Evolutionary conservation across 2,888 invertebrate species (phyloP).

Genomic region (Patella depressa): DNA sequence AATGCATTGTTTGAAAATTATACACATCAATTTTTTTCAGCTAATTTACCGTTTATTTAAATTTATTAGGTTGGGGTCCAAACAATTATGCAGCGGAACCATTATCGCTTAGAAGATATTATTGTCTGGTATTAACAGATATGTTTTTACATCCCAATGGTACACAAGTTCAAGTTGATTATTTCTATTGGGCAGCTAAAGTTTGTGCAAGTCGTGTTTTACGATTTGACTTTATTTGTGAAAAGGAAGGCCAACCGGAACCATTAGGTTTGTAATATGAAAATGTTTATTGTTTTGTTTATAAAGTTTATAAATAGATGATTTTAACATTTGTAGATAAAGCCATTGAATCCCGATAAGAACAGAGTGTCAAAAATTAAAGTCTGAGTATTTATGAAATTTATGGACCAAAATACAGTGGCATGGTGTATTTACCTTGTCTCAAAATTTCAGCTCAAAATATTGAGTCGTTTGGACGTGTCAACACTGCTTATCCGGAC

Average conservation of each 20-base stretch:
- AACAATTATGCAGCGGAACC: constrained; percentile 45
- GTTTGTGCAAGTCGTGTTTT: constrained; percentile 70
- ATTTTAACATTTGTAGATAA: too few species aligned
- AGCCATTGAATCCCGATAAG: too few species aligned
- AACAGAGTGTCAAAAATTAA: too few species aligned
- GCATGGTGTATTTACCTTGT: too few species aligned
- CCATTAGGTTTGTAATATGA: constrained; percentile 16
- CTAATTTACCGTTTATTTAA: background rate
- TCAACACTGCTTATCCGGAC: too few species aligned
- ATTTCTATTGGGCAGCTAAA: constrained; percentile 69
- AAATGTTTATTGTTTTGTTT: too few species aligned
- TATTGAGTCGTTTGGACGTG: too few species aligned
- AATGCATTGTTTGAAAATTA: background rate
- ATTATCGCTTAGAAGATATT: constrained; percentile 39
- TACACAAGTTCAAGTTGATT: constrained; percentile 40
- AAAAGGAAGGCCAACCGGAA: constrained; percentile 69
- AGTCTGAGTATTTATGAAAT: too few species aligned
- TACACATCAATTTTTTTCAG: background rate
- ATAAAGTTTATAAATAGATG: too few species aligned
- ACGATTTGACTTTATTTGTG: constrained; percentile 73
- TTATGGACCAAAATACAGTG: too few species aligned
- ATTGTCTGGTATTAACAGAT: constrained; percentile 53
- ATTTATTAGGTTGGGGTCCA: constrained; percentile 49
- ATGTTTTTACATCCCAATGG: constrained; percentile 40
- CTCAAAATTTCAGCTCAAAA: too few species aligned